Percentiles rank a stretch among this genome's conserved stretches.
Evolutionary conservation across 1,140 invertebrate genomes (phyloP).

Genomic region (Periplaneta americana): DNA sequence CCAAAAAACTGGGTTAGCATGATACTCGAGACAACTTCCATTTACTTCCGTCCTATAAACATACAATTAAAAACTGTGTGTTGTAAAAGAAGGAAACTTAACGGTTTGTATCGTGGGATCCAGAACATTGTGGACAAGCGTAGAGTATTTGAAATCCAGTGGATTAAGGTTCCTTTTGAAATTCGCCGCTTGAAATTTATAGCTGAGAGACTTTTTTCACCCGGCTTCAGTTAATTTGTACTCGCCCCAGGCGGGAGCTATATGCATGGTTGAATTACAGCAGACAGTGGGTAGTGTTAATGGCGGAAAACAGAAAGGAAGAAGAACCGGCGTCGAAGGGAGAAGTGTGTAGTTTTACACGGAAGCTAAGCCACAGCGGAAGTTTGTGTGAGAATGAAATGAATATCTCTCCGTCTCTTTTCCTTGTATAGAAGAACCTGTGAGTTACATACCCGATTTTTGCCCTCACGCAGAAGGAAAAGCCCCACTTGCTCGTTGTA

Average conservation of each 20-base stretch:
- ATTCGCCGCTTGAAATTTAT: neutral
- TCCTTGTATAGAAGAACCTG: neutral
- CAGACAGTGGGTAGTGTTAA: neutral
- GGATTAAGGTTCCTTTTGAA: neutral
- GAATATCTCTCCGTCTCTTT: too few relatives aligned
- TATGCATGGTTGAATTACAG: neutral
- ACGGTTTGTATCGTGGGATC: neutral
- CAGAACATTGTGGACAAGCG: neutral
- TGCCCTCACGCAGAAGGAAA: neutral
- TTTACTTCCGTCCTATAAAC: too few relatives aligned
- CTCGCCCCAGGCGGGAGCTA: neutral
- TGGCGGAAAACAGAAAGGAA: too few relatives aligned
- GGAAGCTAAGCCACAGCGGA: neutral
- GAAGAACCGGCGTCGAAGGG: neutral
- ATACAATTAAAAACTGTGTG: neutral
- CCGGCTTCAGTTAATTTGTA: neutral
- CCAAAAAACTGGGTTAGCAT: too few relatives aligned
- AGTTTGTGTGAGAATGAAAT: neutral
- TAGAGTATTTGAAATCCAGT: neutral
- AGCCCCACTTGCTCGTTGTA: neutral
- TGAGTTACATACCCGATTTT: neutral
- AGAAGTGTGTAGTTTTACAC: neutral
- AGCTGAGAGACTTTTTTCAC: neutral
- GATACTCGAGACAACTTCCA: too few relatives aligned
- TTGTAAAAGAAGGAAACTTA: neutral